phyloP scores from a whole-genome alignment of 2,797 vertebrate species.

The Etheostoma perlongum region DNA sequence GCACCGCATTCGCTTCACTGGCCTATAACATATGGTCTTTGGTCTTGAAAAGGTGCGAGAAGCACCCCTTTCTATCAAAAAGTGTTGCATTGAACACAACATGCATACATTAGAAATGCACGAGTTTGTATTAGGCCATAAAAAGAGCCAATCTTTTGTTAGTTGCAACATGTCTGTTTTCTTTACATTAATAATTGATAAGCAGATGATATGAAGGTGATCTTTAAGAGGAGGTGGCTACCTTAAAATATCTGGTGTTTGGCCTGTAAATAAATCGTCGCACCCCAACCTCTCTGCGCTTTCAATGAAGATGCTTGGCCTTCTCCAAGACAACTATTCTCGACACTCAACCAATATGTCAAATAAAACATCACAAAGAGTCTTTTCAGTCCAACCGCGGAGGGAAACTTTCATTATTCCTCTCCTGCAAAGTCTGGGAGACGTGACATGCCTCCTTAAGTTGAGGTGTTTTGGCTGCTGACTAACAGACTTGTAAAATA shows the following conservation, averaged over 20 bases:
- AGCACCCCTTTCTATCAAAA: conserved; percentile 51
- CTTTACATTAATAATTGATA: conserved; percentile 79
- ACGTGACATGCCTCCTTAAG: conserved; percentile 81
- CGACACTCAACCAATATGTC: conserved; percentile 69
- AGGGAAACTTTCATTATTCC: conserved; percentile 76
- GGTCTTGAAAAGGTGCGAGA: conserved; percentile 70
- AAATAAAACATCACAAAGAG: conserved; percentile 73
- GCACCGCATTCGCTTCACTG: conserved; percentile 86
- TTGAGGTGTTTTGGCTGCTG: conserved; percentile 75
- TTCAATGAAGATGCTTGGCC: conserved; percentile 73
- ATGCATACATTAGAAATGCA: conserved; percentile 62
- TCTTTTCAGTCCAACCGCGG: conserved; percentile 70
- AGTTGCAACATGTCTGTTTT: conserved; percentile 66
- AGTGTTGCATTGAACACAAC: conserved; percentile 49
- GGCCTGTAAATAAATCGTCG: conserved; percentile 67
- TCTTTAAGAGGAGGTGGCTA: conserved; percentile 61
- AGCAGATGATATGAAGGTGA: conserved; percentile 74
- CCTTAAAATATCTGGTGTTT: conserved; percentile 59
- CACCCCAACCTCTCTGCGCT: conserved; percentile 56
- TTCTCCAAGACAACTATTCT: conserved; percentile 83
- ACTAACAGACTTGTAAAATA: conserved; percentile 76
- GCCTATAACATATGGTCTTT: conserved; percentile 83
- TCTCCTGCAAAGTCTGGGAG: conserved; percentile 66
- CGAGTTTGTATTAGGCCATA: conserved; percentile 55
- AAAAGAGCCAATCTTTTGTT: conserved; percentile 54